Conservation (phyloP, 2,113 vertebrate genomes). For the Gobio gobio region DNA sequence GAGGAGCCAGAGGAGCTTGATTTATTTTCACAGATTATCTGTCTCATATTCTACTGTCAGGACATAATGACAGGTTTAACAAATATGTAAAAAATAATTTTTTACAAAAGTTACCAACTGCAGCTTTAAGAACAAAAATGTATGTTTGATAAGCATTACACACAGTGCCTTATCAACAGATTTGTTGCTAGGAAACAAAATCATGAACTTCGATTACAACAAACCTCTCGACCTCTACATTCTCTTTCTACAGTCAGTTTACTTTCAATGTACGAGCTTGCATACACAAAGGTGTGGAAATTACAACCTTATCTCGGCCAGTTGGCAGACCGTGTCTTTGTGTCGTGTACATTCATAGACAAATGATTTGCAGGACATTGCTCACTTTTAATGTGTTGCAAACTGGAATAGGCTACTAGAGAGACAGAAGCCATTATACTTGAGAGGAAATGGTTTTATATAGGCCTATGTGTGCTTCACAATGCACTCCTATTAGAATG, state of each 20-base stretch:
- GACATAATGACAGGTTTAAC: too few relatives aligned
- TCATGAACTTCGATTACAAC: background rate
- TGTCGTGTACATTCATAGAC: constrained; percentile 25
- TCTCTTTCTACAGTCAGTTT: background rate
- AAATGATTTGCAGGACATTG: constrained; percentile 17
- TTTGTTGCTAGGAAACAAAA: constrained; percentile 1
- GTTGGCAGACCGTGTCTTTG: constrained; percentile 50
- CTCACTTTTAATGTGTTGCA: background rate
- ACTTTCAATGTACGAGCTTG: background rate
- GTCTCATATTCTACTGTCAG: too few relatives aligned
- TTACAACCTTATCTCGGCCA: constrained; percentile 51
- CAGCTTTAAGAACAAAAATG: background rate
- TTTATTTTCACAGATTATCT: too few relatives aligned
- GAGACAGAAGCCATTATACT: background rate
- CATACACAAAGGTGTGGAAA: constrained; percentile 45
- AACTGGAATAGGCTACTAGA: background rate
- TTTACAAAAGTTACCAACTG: too few relatives aligned
- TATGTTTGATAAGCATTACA: background rate
- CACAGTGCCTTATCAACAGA: background rate
- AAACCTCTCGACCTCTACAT: background rate
- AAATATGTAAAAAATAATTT: too few relatives aligned
- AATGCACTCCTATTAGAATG: background rate
- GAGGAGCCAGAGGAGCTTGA: too few relatives aligned
- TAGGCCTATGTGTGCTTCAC: background rate
- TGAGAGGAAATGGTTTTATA: constrained; percentile 4